Conservation (phyloP, 2,888 invertebrate species). For the Cryptus armator region DNA sequence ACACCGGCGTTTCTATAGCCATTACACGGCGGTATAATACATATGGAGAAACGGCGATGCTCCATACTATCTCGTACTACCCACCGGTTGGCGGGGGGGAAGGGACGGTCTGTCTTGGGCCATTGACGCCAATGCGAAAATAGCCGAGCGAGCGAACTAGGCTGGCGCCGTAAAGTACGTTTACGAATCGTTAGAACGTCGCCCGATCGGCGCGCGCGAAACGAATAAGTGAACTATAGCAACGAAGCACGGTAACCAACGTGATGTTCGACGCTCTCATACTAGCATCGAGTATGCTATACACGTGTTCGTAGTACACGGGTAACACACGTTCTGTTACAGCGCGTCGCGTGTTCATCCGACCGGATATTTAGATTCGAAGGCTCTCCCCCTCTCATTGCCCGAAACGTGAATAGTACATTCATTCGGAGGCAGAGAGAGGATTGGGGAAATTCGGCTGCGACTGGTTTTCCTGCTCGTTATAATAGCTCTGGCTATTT, state of each 20-base stretch:
- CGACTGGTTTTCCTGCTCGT: conserved; percentile 43
- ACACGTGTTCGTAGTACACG: conserved; percentile 23
- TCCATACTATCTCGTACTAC: conserved; percentile 8
- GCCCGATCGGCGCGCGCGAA: conserved; percentile 69
- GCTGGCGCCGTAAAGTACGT: conserved; percentile 77
- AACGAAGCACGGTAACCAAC: conserved; percentile 44
- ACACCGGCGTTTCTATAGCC: no score
- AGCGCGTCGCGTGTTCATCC: conserved; percentile 55
- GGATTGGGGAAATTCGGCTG: conserved; percentile 51
- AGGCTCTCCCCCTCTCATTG: conserved; percentile 43
- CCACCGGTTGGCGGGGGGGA: conserved; percentile 20
- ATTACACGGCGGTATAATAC: conserved; percentile 22
- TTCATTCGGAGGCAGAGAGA: conserved; percentile 31
- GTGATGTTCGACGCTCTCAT: conserved; percentile 35
- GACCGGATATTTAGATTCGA: conserved; percentile 67
- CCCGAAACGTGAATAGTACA: conserved; percentile 49
- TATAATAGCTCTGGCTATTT: conserved; percentile 60
- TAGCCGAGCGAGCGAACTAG: conserved; percentile 74
- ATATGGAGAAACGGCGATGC: conserved; percentile 12
- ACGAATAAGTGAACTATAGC: conserved; percentile 35
- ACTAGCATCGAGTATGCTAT: conserved; percentile 5
- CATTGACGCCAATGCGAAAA: conserved; percentile 76
- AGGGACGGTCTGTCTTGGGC: conserved; percentile 70
- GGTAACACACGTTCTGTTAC: conserved; percentile 39
- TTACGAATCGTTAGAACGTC: conserved; percentile 76